Percentiles rank a stretch among this genome's conserved stretches.
Evolutionary conservation across 2,113 vertebrate genomes (phyloP).

Genomic region (Leucosticte australis): DNA sequence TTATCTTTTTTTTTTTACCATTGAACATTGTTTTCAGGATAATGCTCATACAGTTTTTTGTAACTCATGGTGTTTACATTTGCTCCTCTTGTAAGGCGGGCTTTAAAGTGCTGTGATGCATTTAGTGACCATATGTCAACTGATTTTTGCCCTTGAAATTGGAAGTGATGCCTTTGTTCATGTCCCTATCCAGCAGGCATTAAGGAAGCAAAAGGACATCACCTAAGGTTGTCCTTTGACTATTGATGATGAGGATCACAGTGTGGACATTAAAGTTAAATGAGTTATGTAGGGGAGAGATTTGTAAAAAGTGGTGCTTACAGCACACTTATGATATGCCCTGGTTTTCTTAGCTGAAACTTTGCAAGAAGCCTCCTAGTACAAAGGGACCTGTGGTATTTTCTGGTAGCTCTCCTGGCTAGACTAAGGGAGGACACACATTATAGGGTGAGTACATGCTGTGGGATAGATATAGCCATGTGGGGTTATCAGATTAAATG

Average conservation of each 20-base stretch:
- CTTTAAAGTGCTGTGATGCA: neutral
- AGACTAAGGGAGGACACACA: neutral
- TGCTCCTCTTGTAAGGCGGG: neutral
- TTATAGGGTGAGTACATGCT: rapidly evolving
- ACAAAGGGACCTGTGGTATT: neutral
- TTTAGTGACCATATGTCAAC: neutral
- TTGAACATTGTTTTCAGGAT: neutral
- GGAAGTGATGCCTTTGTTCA: neutral
- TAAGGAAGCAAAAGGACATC: neutral
- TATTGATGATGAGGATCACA: neutral
- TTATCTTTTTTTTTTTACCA: neutral
- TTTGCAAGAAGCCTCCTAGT: neutral
- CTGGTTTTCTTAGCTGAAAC: neutral
- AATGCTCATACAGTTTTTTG: neutral
- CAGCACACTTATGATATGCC: neutral
- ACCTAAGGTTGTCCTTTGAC: neutral
- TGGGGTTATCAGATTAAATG: neutral
- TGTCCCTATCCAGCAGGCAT: neutral
- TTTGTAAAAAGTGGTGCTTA: neutral
- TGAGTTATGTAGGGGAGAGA: neutral
- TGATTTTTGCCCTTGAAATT: neutral
- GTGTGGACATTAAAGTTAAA: rapidly evolving
- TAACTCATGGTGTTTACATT: neutral
- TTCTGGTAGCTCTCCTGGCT: neutral
- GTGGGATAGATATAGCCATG: neutral